These are phyloP conservation scores for Talpa occidentalis DNA, from an alignment of 2,113 vertebrate genomes.

Conservation along the genomic window DNA sequence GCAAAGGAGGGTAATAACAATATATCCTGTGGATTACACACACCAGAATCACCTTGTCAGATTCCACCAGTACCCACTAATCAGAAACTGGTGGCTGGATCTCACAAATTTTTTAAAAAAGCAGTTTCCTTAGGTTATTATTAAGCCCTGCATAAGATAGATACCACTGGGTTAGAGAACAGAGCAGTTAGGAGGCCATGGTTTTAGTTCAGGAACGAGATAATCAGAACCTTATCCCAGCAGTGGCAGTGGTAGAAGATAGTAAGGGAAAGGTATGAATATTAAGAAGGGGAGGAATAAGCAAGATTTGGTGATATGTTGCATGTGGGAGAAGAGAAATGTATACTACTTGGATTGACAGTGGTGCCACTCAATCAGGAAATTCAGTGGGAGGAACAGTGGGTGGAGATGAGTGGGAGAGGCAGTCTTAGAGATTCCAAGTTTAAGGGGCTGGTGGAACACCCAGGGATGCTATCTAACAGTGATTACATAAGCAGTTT, in stretches of 20 bases:
- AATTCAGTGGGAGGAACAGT: not conserved
- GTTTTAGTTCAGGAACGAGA: not conserved
- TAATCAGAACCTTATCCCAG: not conserved
- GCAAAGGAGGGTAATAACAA: not conserved
- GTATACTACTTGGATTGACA: not conserved
- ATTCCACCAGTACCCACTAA: not conserved
- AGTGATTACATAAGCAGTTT: not conserved
- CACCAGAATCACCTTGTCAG: not conserved
- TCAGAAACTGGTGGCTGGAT: not conserved
- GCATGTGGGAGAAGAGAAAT: not conserved
- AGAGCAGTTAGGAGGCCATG: not conserved
- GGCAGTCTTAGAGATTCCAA: not conserved
- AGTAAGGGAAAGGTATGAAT: not conserved
- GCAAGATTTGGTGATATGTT: not conserved
- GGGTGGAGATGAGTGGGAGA: not conserved
- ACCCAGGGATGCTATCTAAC: not conserved
- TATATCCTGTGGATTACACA: not conserved
- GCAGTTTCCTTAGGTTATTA: not conserved
- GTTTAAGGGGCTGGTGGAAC: not conserved
- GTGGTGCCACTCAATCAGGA: not conserved
- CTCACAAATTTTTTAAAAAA: not conserved
- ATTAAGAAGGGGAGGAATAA: not conserved
- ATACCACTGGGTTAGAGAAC: not conserved
- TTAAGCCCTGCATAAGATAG: not conserved
- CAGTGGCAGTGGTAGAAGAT: not conserved